Percentiles rank a stretch among this genome's conserved stretches.
These are phyloP conservation scores for Hylaeus anthracinus DNA, from an alignment of 1,140 invertebrate species.

Conservation along the genomic window DNA sequence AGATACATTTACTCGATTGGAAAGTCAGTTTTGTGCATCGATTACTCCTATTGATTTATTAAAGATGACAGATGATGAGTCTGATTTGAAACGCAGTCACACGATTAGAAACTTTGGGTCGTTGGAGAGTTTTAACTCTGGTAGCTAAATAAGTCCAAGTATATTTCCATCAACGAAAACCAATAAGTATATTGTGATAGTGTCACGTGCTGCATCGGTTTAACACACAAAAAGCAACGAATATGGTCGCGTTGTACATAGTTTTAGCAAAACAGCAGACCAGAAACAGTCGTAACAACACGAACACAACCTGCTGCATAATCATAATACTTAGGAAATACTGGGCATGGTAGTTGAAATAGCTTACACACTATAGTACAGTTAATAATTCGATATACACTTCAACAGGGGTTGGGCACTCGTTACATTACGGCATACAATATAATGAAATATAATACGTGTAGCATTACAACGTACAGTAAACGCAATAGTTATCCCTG, in stretches of 20 bases:
- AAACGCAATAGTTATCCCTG: slow-evolving; percentile 47
- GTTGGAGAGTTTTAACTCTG: no score
- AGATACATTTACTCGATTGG: no score
- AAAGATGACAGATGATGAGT: no score
- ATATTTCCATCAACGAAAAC: not conserved
- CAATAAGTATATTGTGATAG: not conserved
- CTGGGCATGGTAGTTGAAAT: slow-evolving; percentile 72
- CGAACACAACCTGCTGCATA: slow-evolving; percentile 43
- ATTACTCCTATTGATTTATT: no score
- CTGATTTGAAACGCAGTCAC: no score
- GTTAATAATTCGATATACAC: slow-evolving; percentile 66
- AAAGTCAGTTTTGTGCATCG: no score
- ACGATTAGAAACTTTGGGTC: no score
- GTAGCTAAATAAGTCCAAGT: not conserved
- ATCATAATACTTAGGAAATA: slow-evolving; percentile 74
- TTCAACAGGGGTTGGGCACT: slow-evolving; percentile 64
- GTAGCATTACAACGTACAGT: slow-evolving; percentile 55
- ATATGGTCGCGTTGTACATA: no score
- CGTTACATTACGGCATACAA: slow-evolving; percentile 48
- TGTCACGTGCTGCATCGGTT: no score
- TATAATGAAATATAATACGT: slow-evolving; percentile 59
- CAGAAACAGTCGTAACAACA: slow-evolving; percentile 22
- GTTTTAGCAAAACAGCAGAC: not conserved
- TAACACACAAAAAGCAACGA: not conserved
- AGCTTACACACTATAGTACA: slow-evolving; percentile 67